Base-by-base conservation (phyloP, 2,113 vertebrate genomes). In the Vidua macroura region DNA sequence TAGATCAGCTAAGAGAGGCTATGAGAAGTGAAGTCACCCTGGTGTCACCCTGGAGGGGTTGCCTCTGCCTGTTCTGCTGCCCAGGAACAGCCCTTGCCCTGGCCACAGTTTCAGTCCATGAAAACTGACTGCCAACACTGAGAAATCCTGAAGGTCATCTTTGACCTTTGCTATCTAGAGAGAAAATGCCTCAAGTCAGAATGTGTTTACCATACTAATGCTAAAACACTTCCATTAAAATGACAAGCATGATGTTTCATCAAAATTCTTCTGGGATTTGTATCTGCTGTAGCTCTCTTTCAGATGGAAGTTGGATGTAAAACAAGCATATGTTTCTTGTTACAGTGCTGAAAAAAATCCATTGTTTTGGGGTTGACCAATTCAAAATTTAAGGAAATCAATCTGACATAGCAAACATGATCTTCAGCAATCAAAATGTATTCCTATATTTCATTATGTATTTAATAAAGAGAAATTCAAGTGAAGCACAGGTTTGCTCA, bases 301-400 rank as follows among this genome's bases (percentile, higher is more conserved):
- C 3, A 2, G 69, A 92, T 90, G 69, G 83, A 90, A 94, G 86
- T 15, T 96, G 92, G 93, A 97, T 82, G 60, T 84, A 95, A 94
- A 94, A 94, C 83, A 96, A 94, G 51, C 92, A 93, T 93, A 76
- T 97, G 94, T 79, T 97, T 96, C 96, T 86, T 88, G 83, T 97
- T 96, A 97, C 21, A 41, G 52, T 13, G 49, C 73, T 46, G 83
- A 82, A 88, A 90, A 93, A 94, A 88, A 64, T 44, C 55, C 48
- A 75, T 83, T 96, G 92, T 94, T 93, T 96, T 84, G 73, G 69
- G 79, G 68, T 88, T 75, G 88, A 94, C 73, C 3, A 13, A 88
- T 64, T 81, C 28, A 75, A 90, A 96, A 88, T 93, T 70, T 86
- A 90, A 96, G 94, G 88, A 86, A 86, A 95, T 81, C 41, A n/a